Base-by-base conservation (phyloP, 2,113 vertebrate species). In the Phyllopteryx taeniolatus region DNA sequence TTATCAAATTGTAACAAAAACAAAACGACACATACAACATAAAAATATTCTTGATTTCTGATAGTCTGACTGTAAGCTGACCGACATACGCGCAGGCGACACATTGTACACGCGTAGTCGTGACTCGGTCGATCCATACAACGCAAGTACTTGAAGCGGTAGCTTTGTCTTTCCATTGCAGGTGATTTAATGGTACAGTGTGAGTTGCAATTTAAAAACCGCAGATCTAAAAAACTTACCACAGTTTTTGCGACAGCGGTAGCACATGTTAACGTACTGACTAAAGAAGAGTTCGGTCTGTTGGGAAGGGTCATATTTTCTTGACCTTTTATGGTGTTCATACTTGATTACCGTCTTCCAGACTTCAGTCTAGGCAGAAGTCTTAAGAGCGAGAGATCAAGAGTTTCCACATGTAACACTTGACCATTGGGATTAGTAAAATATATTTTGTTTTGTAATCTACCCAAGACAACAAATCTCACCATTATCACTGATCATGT, bases 261-360 rank as follows among this genome's bases (percentile, higher is more conserved):
- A 51, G 47, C 22, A 59, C 31, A 59, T 59, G 62, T 64, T n/a
- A 64, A 81, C 67, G 70, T 68, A 57, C 54, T 61, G 46, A 76
- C 35, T 71, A 71, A 76, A 43, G 42, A 68, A 59, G 39, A 67
- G 35, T 76, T 67, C 60, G 59, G 67, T 74, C 67, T 67, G 63
- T 19, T 54, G 47, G 71, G 39, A 56, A 42, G 39, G 22, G 39
- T 70, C 60, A 59, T 78, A 71, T 80, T 83, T 83, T 71, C 72
- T 74, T 76, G 64, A 85, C 74, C 69, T 72, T 61, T 73, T 63
- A 60, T 71, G 77, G 77, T 84, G 70, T 82, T 75, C 66, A 54
- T 70, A 75, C 68, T 78, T 76, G 33, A 70, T 71, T 71, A 22
- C 43, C 72, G 62, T 74, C 14, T 31, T 78, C 46, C 49, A 74